Base-by-base conservation (phyloP, 2,888 invertebrate genomes). In the Noctua janthe region DNA sequence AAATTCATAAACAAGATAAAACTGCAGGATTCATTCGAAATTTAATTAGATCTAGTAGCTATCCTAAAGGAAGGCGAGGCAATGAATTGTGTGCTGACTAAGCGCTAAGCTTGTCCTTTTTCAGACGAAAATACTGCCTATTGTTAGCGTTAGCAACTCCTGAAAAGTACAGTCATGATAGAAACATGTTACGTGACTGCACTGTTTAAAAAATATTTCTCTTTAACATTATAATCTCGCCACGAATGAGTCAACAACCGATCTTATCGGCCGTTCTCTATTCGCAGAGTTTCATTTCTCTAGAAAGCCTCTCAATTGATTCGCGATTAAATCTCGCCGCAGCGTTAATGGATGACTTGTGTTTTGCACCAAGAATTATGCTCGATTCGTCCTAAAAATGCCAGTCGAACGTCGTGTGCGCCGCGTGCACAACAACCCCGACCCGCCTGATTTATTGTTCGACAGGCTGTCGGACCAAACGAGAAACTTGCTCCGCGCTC, bases 401-500 rank as follows among this genome's bases (percentile, higher is more conserved):
- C 86, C 91, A 88, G 77, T 77, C 81, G 76, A 82, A 71, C 82
- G 8, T 70, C 23, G 74, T 56, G 71, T 59, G 67, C 72, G 66
- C 73, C 29, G 71, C 73, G 64, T 83, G 89, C 78, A 67, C 87
- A 78, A 87, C 85, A 87, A 87, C 89, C 87, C 89, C 88, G 88
- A 88, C 85, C 87, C 74, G 81, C 80, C 89, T 91, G 91, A 93
- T 92, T 93, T 93, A 94, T 92, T 91, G 89, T 77, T 80, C 82
- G 91, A 91, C 90, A 84, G 79, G 82, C 82, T 81, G 85, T 89
- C 90, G 83, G 88, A 88, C 82, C 71, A 82, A 92, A 92, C 90
- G 89, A 90, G 91, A 91, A 94, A 93, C 93, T 90, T 81, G 93
- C 86, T 84, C 78, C 54, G 83, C 91, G 92, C 88, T 92, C 92